Conservation (phyloP, 2,797 vertebrate genomes). For the Tangara arthus region DNA sequence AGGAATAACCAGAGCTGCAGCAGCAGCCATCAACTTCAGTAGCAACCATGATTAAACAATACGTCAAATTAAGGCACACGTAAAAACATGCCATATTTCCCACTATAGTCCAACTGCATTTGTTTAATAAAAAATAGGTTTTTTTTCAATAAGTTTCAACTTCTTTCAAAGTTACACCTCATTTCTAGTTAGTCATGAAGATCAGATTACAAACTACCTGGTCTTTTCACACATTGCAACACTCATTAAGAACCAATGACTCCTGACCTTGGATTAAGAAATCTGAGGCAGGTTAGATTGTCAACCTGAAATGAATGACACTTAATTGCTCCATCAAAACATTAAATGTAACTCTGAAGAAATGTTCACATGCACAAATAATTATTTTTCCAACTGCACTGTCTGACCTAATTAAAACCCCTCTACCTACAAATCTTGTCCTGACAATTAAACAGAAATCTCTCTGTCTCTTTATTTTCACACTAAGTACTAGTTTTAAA, state of each 20-base stretch:
- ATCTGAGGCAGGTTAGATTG: background rate
- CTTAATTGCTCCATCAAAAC: background rate
- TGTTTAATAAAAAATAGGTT: background rate
- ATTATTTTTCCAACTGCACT: background rate
- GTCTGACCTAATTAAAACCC: background rate
- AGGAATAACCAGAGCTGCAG: background rate
- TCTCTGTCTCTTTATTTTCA: background rate
- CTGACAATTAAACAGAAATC: background rate
- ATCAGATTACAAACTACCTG: background rate
- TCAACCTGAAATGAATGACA: background rate
- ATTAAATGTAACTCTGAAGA: background rate
- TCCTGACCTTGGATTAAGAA: conserved; percentile 31
- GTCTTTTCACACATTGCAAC: background rate
- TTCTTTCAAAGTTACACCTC: background rate
- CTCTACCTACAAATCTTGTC: background rate
- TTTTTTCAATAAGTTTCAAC: background rate
- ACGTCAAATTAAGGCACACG: background rate
- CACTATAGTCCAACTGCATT: background rate
- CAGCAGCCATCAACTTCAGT: background rate
- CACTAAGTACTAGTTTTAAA: background rate
- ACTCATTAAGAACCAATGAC: background rate
- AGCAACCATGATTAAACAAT: background rate
- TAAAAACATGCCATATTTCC: background rate
- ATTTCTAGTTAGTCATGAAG: background rate
- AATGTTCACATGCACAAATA: background rate